Evolutionary conservation across 2,797 vertebrate species (phyloP).

Genomic region (Petrocephalus sullivani): DNA sequence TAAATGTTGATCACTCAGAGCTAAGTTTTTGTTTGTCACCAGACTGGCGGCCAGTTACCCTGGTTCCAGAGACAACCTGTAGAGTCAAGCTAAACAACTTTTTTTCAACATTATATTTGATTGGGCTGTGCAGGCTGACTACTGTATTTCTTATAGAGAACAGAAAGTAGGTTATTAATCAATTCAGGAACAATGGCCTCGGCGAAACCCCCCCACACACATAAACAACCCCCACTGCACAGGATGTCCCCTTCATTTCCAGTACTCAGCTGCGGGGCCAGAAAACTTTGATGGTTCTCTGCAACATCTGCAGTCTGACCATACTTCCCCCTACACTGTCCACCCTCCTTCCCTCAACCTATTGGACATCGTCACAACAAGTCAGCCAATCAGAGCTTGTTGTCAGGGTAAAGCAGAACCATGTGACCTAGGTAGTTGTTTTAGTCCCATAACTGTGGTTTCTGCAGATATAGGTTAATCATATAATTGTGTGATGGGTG

Average conservation of each 20-base stretch:
- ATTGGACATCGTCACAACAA: constrained; percentile 10
- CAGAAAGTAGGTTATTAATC: constrained; percentile 5
- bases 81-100: background rate
- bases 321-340: background rate
- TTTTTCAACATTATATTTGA: background rate
- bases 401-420: background rate
- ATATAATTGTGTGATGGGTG: background rate
- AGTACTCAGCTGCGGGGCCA: background rate
- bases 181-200: background rate
- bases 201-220: background rate
- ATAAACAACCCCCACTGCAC: background rate
- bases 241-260: constrained; percentile 7
- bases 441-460: background rate
- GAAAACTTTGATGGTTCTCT: background rate
- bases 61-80: background rate
- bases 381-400: constrained; percentile 18
- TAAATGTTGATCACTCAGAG: background rate
- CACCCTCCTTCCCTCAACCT: background rate
- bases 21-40: background rate
- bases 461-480: background rate
- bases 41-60: background rate
- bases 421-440: background rate
- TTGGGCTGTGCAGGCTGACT: background rate
- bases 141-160: background rate
- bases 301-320: constrained; percentile 13